Evolutionary conservation across 2,797 vertebrate genomes (phyloP), one percentile per base, ranked within the genome.

Genomic region (Gallinago solitaria): DNA sequence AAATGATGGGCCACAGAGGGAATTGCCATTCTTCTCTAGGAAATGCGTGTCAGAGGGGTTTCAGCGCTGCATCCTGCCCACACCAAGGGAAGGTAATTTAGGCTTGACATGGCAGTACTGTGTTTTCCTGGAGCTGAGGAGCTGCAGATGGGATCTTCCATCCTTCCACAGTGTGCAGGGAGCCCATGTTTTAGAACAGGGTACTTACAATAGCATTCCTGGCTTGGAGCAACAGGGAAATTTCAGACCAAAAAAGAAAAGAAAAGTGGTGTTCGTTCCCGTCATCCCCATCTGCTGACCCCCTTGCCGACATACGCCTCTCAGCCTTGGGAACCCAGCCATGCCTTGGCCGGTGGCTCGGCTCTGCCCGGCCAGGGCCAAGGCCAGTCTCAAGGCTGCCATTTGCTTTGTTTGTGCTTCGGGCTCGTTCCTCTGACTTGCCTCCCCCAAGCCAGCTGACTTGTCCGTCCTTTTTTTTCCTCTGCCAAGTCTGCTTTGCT

Each of bases 401-500:
- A 50, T 60, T 86, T 18, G 68, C 92, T 89, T 83, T 91, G 75
- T 91, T 54, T 83, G 51, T 51, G 61, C 45, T 1, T 21, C 3
- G 5, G 64, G 81, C 86, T 92, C 39, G 0, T 27, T 90, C 81
- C 77, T 67, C 85, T 35, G 15, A 30, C 69, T 81, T 3, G 73
- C 76, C 71, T 94, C 69, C 74, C 76, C 59, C 1, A 12, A 87
- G 86, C 90, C 78, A 60, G 83, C 80, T 39, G 70, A 91, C 74
- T 92, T 90, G 83, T 78, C 90, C 15, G 5, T 19, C 68, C 75
- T 43, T 65, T 78, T 87, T 41, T 85, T 67, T 19, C 77, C 79
- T 68, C 37, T 93, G 95, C 93, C 96, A 94, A 95, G 82, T 56
- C 71, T 77, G 32, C 68, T 89, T 50, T 33, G 71, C 78, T 53